Base-by-base conservation (phyloP, 1,140 invertebrate species). In the Thrips palmi region DNA sequence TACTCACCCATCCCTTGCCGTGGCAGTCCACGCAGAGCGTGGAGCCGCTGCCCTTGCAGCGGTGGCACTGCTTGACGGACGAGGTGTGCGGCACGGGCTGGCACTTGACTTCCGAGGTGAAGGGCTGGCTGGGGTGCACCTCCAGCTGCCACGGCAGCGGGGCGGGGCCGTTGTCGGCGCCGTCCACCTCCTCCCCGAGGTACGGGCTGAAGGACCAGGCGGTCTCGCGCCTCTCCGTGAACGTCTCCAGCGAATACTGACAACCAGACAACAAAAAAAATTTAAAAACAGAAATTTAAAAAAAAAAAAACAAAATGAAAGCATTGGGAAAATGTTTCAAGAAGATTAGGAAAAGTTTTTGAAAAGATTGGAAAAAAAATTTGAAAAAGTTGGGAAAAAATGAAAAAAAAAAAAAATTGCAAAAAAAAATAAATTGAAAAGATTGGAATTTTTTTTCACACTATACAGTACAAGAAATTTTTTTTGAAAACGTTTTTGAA, bases 241-340 rank as follows among this genome's bases (percentile, higher is more conserved):
- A 71, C n/a, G 64, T 68, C 47, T 71, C 64, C 40, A 71, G 49
- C 14, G 64, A 58, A 43, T 71, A 71, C 64, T 71, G 49, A n/a
- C n/a, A n/a, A n/a, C n/a, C n/a, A n/a, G n/a, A n/a, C n/a, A n/a
- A n/a, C n/a, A n/a, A n/a, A n/a, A n/a, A n/a, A n/a, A n/a, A n/a
- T n/a, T n/a, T n/a, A n/a, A n/a, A n/a, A n/a, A n/a, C 12, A 43
- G 44, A 40, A 17, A 45, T 43, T 37, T 20, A 39, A 20, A 43
- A 35, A 44, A 31, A 10, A 36, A 39, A 11, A 24, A 39, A 33
- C 15, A 37, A 11, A 38, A 33, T 31, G 10, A 15, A 25, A 17
- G 19, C 33, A 12, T n/a, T n/a, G n/a, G n/a, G n/a, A n/a, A n/a
- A n/a, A n/a, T n/a, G n/a, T n/a, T n/a, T n/a, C n/a, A n/a, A n/a